These are phyloP conservation scores for Xiphophorus maculatus DNA, from an alignment of 2,113 vertebrate species.

Conservation along the genomic window DNA sequence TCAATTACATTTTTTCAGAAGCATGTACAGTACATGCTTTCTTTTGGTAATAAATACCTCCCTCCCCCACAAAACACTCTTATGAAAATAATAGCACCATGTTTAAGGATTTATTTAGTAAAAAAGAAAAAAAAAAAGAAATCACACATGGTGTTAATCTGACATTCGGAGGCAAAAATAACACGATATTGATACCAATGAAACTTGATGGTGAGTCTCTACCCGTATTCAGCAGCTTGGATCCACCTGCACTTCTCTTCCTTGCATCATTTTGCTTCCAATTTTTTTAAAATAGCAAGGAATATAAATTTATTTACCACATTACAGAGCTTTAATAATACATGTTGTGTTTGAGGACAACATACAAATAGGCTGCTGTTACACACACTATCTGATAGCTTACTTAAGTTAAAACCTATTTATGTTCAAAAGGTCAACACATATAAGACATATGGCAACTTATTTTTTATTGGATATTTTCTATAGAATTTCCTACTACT, in stretches of 20 bases:
- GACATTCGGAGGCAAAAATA: conserved; percentile 77
- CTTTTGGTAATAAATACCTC: conserved; percentile 77
- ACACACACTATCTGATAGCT: neutral
- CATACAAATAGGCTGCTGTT: conserved; percentile 18
- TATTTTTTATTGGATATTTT: neutral
- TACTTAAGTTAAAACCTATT: conserved; percentile 9
- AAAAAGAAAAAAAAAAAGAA: conserved; percentile 39
- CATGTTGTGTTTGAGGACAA: conserved; percentile 17
- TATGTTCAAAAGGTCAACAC: neutral
- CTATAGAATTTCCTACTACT: neutral
- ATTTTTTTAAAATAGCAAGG: neutral
- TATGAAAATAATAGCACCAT: conserved; percentile 79
- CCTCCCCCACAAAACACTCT: conserved; percentile 36
- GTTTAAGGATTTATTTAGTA: conserved; percentile 48
- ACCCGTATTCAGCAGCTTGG: conserved; percentile 78
- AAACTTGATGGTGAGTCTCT: conserved; percentile 67
- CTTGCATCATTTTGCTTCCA: conserved; percentile 47
- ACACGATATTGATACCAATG: conserved; percentile 60
- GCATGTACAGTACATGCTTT: conserved; percentile 65
- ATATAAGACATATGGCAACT: neutral
- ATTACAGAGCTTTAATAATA: conserved; percentile 9
- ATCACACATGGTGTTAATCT: conserved; percentile 67
- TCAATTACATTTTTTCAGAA: conserved; percentile 59
- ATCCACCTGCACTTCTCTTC: conserved; percentile 56
- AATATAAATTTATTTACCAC: neutral